Conservation (phyloP, 1,140 invertebrate species). For the Meloidogyne exigua region DNA sequence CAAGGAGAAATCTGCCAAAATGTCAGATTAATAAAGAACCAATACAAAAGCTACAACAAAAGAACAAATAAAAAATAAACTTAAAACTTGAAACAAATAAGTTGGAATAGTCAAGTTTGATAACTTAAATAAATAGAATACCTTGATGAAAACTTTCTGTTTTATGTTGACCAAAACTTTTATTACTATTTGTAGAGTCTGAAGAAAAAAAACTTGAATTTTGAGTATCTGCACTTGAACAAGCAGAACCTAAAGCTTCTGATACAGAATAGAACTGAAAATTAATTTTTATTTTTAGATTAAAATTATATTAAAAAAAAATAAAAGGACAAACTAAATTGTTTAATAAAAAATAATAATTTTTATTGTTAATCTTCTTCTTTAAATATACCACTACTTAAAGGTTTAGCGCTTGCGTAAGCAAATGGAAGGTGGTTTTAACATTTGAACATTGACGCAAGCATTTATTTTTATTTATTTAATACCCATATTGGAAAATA, state of each 20-base stretch:
- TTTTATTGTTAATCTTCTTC: not conserved
- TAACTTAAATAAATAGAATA: not conserved
- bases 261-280: not conserved
- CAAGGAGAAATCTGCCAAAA: not conserved
- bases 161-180: not conserved
- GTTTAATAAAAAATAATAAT: not conserved
- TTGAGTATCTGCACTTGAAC: not conserved
- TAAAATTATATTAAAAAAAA: not conserved
- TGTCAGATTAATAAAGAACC: not conserved
- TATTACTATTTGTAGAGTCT: not conserved
- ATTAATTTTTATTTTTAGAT: not conserved
- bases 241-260: not conserved
- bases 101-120: too few species aligned
- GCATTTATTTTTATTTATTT: too few species aligned
- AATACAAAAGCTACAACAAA: not conserved
- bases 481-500: too few species aligned
- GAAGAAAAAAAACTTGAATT: not conserved
- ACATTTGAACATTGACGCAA: too few species aligned
- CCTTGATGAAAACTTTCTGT: not conserved
- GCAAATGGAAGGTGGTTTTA: too few species aligned
- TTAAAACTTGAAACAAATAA: not conserved
- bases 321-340: not conserved
- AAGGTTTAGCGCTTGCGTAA: too few species aligned
- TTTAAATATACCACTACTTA: too few species aligned
- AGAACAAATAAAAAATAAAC: not conserved